Base-by-base conservation (phyloP, 2,113 vertebrate species). In the Seriola dumerili region DNA sequence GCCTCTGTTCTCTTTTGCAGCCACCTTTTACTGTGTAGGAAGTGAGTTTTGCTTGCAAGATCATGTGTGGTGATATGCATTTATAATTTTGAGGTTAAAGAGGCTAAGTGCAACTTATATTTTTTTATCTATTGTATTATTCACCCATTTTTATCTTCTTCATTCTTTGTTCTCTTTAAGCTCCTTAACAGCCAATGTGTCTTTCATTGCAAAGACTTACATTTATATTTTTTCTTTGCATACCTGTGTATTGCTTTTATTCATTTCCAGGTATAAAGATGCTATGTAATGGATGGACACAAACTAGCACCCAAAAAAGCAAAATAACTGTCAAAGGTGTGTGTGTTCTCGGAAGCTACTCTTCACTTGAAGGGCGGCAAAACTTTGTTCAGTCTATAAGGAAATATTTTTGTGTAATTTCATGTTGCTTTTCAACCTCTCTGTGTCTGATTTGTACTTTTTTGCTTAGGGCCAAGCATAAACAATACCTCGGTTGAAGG, bases 241-340 rank as follows among this genome's bases (percentile, higher is more conserved):
- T 82, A 44, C 29, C 34, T 23, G 2, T 55, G 57, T 55, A 8
- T 38, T 46, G 5, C 54, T 44, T 42, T 44, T 50, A 2, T 42
- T 65, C 9, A 83, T 74, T 78, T 72, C 6, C 64, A 94, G 94
- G 93, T 63, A 44, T 92, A 69, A 89, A 80, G 61, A 83, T 85
- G 74, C 81, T 93, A 25, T 62, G 21, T 34, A 69, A 59, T 14
- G 48, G 23, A 44, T 42, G 76, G 85, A 38, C 58, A 21, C 14
- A 50, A 7, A 36, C 52, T 12, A 32, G 54, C 8, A 62, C 42
- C 16, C 67, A 55, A 58, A 71, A 76, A 40, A 83, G 21, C 46
- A 72, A 44, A 63, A 38, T 21, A 0, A 7, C 61, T 55, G 21
- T 58, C 9, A 65, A 77, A 89, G 88, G 91, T 90, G 64, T 76